These are phyloP conservation scores for Muschampia plurimacula DNA, from an alignment of 2,888 invertebrate genomes.

Conservation along the genomic window DNA sequence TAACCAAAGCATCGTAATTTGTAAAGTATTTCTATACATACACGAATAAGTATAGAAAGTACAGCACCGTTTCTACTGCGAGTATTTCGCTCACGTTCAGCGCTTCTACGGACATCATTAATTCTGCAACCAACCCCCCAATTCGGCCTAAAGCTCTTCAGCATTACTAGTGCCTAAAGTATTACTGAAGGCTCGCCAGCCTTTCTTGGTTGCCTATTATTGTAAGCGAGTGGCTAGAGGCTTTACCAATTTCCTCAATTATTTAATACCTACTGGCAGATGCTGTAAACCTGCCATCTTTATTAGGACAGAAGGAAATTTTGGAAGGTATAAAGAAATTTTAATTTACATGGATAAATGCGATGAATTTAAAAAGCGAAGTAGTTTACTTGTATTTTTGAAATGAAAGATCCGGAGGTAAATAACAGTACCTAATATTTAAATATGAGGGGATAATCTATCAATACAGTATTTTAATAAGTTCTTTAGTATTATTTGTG, in stretches of 20 bases:
- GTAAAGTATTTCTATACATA: neutral
- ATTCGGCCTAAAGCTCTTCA: conserved; percentile 21
- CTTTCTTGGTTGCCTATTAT: neutral
- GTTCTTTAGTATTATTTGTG: no score
- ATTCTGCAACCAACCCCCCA: conserved; percentile 21
- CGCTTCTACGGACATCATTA: conserved; percentile 26
- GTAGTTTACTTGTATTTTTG: no score
- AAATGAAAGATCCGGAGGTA: no score
- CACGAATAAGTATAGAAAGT: neutral
- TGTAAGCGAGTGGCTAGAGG: neutral
- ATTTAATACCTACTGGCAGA: neutral
- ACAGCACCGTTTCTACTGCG: neutral
- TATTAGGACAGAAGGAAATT: no score
- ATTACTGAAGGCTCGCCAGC: conserved; percentile 2
- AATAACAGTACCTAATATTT: no score
- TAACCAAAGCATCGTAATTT: neutral
- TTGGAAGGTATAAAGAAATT: no score
- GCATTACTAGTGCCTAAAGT: conserved; percentile 11
- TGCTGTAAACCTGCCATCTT: no score
- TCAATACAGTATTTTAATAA: no score
- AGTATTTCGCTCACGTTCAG: conserved; percentile 21
- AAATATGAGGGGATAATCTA: no score
- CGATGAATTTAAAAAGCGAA: no score
- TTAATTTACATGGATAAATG: no score
- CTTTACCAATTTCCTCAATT: neutral